phyloP scores from a whole-genome alignment of 2,113 vertebrate genomes.

The Meles meles region DNA sequence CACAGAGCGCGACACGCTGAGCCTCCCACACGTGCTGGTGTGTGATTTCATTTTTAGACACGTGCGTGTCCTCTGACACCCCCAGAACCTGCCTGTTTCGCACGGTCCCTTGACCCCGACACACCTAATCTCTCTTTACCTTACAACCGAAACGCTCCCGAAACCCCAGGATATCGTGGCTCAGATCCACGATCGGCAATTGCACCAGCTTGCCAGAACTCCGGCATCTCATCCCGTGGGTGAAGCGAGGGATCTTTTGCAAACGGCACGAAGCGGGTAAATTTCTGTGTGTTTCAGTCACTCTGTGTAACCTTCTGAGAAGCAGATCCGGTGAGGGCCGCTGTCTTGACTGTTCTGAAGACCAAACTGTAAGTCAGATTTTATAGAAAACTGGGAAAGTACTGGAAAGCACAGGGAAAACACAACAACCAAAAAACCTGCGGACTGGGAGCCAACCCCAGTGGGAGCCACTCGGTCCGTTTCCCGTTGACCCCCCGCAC shows the following conservation, averaged over 20 bases:
- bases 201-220: not conserved
- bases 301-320: not conserved
- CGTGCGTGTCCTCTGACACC: too few species aligned
- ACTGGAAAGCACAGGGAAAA: not conserved
- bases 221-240: not conserved
- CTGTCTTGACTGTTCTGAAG: not conserved
- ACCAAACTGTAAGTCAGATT: not conserved
- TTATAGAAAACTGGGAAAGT: not conserved
- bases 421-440: not conserved
- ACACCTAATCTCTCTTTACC: not conserved
- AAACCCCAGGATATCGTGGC: not conserved
- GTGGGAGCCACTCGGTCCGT: not conserved
- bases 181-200: not conserved
- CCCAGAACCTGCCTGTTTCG: not conserved
- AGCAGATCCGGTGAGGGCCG: not conserved
- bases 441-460: not conserved
- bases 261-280: not conserved
- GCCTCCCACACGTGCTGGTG: not conserved
- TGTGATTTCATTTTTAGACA: not conserved
- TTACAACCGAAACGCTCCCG: not conserved
- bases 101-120: not conserved
- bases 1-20: fast-evolving
- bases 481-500: not conserved
- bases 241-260: not conserved
- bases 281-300: not conserved